Base-by-base conservation (phyloP, 2,113 vertebrate species). In the Corvus hawaiiensis region DNA sequence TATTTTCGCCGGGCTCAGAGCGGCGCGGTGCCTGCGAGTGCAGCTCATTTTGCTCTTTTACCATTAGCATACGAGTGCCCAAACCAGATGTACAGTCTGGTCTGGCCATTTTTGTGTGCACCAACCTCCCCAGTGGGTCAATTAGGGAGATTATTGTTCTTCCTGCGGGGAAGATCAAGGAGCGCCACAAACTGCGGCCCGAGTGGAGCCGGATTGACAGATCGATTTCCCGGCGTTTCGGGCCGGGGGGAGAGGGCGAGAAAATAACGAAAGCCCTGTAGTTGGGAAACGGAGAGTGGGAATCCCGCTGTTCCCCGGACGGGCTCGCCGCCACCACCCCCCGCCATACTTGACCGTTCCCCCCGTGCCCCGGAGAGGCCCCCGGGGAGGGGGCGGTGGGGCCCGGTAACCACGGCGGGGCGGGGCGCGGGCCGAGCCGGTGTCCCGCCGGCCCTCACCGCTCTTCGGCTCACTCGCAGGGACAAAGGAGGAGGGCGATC, bases 121-220 rank as follows among this genome's bases (percentile, higher is more conserved):
- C 98, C 97, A 97, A 97, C 98, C 99, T 99, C 99, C 99, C 99
- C 98, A 98, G 99, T 99, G 99, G 98, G 98, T 99, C 99, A 99
- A 99, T 99, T 99, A 99, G 98, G 98, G 99, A 99, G 99, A 99
- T 99, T 99, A 99, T 99, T 99, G 99, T 99, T 99, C 98, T 99
- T 99, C 99, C 99, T 99, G 97, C 98, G 99, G 99, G 99, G 98
- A 98, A 99, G 99, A 99, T 99, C 98, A 98, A 96, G 98, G 98
- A 97, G 98, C 75, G 93, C 97, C 93, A 98, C 95, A 98, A 98
- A 98, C 98, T 97, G 98, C 95, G 98, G 97, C 98, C 98, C 98
- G 98, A 98, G 98, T 98, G 98, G 98, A 98, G 98, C 98, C 96
- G 98, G 98, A 98, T 98, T 99, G 99, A 99, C 98, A 93, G 98